Evolutionary conservation across 2,113 vertebrate genomes (phyloP), one percentile per base, ranked within the genome.

Genomic region (Sinocyclocheilus anshuiensis): DNA sequence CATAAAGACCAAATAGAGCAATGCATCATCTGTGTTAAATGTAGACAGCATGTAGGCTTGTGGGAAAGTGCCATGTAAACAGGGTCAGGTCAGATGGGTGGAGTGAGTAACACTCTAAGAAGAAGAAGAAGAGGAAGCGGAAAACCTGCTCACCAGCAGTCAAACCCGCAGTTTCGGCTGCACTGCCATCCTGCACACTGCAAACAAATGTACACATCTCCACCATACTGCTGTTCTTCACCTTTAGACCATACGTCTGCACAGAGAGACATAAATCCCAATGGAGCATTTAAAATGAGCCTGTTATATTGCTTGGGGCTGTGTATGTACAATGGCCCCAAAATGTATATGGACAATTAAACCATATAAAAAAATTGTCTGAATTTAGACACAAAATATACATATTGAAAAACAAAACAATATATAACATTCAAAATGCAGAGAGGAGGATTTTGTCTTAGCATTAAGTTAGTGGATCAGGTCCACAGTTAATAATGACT

Each of bases 151-250:
- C 74, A 99, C 98, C 98, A 1, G 90, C 61, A 67, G 95, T 96
- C n/a, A 99, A 92, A 61, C 97, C 97, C 2, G 98, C 96, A 1
- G 85, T 92, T 48, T 96, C 94, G 29, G 98, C 97, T 1, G 96
- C 94, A 50, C 97, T 97, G 79, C 95, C 94, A 65, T 97, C 95
- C 0, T 97, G 92, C 69, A 99, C 92, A 67, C 91, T 97, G 92
- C 94, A 94, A 81, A 99, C 91, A 6, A 94, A 96, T 0, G 97
- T 98, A 89, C 93, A 98, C 75, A 93, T 92, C 86, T 97, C 97
- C 83, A 94, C 86, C 29, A 91, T 91, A 48, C 86, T 87, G 65
- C 85, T 89, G 15, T 87, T 94, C 12, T 93, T 95, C 75, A 91
- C 91, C 26, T 94, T 95, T 77, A 97, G 89, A 4, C 94, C 94